Evolutionary conservation across 2,113 vertebrate genomes (phyloP), one percentile per base, ranked within the genome.

Genomic region (Lamprotornis superbus): DNA sequence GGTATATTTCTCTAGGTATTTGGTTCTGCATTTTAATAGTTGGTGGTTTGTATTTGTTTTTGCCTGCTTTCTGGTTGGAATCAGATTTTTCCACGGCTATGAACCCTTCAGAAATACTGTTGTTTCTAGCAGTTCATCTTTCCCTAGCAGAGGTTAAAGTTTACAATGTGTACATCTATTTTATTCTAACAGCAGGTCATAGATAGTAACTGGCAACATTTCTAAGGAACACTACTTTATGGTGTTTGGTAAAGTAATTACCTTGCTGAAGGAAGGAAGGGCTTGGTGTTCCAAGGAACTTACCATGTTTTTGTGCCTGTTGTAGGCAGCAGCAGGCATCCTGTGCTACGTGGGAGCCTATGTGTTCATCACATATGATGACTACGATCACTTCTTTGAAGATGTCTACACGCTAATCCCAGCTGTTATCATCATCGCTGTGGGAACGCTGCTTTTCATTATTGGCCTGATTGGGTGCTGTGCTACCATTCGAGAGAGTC

Each of bases 291-390:
- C 53, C 20, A 23, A 60, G 25, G 40, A 63, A 12, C 27, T 87
- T 5, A 91, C 1, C 11, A 0, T 4, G 8, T 10, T 69, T 2
- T 15, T 81, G 4, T 90, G 33, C 79, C 81, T 71, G 9, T 49
- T 93, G 15, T 52, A 99, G 99, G 99, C 99, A 42, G 99, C 99
- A 50, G 99, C 99, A 55, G 99, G 99, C 60, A 99, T 99, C 68
- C 95, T 99, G 79, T 99, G 99, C 97, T 99, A 99, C 13, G 99
- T 99, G n/a, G 99, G 99, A 80, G 99, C 99, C 84, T 99, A 99
- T 31, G 99, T 99, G 96, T 99, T 99, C 89, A 99, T 99, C 98
- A 99, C 99, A 3, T 99, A 99, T 0, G 99, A 99, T 9, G 99
- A 99, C 97, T 99, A 99, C 3, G 99, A 99, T 83, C 99, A 99